phyloP scores from a whole-genome alignment of 2,888 invertebrate species.

The Argyresthia goedartella region DNA sequence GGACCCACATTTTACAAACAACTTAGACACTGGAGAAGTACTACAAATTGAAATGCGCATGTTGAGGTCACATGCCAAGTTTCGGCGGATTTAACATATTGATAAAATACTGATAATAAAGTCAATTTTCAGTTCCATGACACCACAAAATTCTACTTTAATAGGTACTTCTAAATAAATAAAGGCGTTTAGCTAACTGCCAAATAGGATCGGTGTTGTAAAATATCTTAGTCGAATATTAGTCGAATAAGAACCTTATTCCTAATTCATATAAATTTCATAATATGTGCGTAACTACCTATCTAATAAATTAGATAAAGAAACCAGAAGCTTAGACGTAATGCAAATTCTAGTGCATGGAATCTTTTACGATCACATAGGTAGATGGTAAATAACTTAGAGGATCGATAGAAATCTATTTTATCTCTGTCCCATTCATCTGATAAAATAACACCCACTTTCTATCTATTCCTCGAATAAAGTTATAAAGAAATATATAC shows the following conservation, averaged over 20 bases:
- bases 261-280: conserved; percentile 26
- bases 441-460: too few species aligned
- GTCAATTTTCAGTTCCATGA: conserved; percentile 50
- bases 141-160: conserved; percentile 9
- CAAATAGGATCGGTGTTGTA: conserved; percentile 64
- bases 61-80: too few species aligned
- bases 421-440: neutral
- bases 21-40: too few species aligned
- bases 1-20: too few species aligned
- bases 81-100: neutral
- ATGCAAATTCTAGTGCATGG: conserved; percentile 35
- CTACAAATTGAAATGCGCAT: too few species aligned
- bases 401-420: conserved; percentile 11
- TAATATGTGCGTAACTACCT: conserved; percentile 19
- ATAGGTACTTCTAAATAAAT: conserved; percentile 25
- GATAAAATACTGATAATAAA: conserved; percentile 14
- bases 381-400: conserved; percentile 22
- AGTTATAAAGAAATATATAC: too few species aligned
- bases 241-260: conserved; percentile 43
- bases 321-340: conserved; percentile 15
- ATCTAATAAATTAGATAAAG: neutral
- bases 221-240: conserved; percentile 53
- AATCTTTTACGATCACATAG: conserved; percentile 37
- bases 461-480: too few species aligned
- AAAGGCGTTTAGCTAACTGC: conserved; percentile 60